Percentiles rank a stretch among this genome's conserved stretches.
Evolutionary conservation across 2,888 invertebrate species (phyloP).

Genomic region (Rhagonycha fulva): DNA sequence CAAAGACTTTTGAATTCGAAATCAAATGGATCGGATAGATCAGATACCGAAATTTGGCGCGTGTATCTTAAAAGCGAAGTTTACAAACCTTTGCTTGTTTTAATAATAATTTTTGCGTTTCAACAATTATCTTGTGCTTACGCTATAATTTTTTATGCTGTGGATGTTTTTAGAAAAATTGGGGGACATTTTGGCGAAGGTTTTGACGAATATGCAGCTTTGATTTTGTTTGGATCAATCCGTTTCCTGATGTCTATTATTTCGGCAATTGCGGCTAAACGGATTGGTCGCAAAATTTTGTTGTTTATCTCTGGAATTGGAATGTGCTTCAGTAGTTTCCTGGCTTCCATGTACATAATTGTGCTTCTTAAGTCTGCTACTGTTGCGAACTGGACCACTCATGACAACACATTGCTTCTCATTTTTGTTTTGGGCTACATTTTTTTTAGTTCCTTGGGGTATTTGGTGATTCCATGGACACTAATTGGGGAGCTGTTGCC

Average conservation of each 20-base stretch:
- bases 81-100: slow-evolving; percentile 58
- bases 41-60: not conserved
- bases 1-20: not conserved
- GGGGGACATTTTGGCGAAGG: slow-evolving; percentile 54
- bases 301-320: slow-evolving; percentile 59
- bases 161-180: slow-evolving; percentile 58
- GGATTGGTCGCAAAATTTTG: slow-evolving; percentile 57
- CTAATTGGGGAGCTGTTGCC: slow-evolving; percentile 60
- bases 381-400: not conserved
- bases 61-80: slow-evolving; percentile 36
- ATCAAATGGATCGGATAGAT: not conserved
- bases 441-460: slow-evolving; percentile 59
- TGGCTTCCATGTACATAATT: slow-evolving; percentile 45
- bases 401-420: slow-evolving; percentile 35
- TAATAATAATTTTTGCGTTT: slow-evolving; percentile 56
- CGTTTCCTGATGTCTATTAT: slow-evolving; percentile 60
- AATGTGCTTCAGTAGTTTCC: slow-evolving; percentile 58
- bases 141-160: slow-evolving; percentile 63
- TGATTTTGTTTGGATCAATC: slow-evolving; percentile 58
- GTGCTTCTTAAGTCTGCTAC: slow-evolving; percentile 1
- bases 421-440: slow-evolving; percentile 59
- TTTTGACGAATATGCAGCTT: slow-evolving; percentile 56
- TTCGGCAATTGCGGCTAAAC: slow-evolving; percentile 56
- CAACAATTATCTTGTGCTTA: slow-evolving; percentile 64
- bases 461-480: slow-evolving; percentile 64